Conservation (phyloP, 37 sponge, comb jelly and placozoan genomes). For the Chondrosia reniformis region DNA sequence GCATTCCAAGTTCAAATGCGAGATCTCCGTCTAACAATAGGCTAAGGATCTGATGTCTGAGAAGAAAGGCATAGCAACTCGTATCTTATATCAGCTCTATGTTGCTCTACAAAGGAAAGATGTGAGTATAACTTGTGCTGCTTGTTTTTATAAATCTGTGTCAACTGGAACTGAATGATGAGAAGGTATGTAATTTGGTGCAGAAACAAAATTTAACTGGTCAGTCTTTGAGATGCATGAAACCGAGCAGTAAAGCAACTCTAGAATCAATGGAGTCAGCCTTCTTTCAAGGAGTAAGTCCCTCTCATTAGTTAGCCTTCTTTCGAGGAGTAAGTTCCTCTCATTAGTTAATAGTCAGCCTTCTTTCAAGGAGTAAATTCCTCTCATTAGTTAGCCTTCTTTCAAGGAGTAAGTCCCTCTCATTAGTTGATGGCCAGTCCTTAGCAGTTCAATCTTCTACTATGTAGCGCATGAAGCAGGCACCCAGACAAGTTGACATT, state of each 20-base stretch:
- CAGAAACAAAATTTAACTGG: slow-evolving; percentile 64
- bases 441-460: not conserved
- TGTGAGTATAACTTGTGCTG: slow-evolving; percentile 29
- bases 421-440: slow-evolving; percentile 22
- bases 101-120: slow-evolving; percentile 79
- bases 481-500: slow-evolving; percentile 79
- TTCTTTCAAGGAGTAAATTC: slow-evolving; percentile 43
- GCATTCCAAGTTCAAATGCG: not conserved
- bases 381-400: slow-evolving; percentile 16
- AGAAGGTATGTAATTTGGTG: not conserved
- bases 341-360: slow-evolving; percentile 26
- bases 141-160: no score
- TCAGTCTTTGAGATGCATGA: slow-evolving; percentile 70
- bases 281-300: slow-evolving; percentile 15
- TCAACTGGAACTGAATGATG: no score
- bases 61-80: slow-evolving; percentile 72
- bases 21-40: slow-evolving; percentile 26
- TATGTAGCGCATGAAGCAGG: slow-evolving; percentile 62
- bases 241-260: slow-evolving; percentile 52
- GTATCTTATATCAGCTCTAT: slow-evolving; percentile 82
- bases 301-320: slow-evolving; percentile 21
- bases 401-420: slow-evolving; percentile 10
- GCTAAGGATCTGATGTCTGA: slow-evolving; percentile 79
- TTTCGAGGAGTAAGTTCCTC: slow-evolving; percentile 8
- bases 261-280: slow-evolving; percentile 56